Conservation (phyloP, 2,888 invertebrate species). For the Trachelus stipa region DNA sequence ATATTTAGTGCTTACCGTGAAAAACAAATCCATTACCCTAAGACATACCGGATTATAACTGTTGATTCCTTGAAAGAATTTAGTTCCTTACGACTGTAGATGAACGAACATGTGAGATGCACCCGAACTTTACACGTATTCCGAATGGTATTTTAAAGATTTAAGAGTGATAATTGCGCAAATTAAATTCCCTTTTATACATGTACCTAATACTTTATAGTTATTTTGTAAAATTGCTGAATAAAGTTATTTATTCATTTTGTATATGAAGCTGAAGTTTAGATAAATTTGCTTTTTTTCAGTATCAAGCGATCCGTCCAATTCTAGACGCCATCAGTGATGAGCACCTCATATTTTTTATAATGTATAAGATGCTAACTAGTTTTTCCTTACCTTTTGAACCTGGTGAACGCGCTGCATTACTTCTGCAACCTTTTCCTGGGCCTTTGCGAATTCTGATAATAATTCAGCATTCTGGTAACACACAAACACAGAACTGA, state of each 20-base stretch:
- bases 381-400: slow-evolving; percentile 60
- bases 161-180: slow-evolving; percentile 1
- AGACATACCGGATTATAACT: neutral
- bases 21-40: neutral
- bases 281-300: neutral
- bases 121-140: neutral
- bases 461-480: slow-evolving; percentile 54
- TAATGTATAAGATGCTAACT: slow-evolving; percentile 6
- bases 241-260: slow-evolving; percentile 54
- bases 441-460: slow-evolving; percentile 41
- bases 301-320: neutral
- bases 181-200: slow-evolving; percentile 19
- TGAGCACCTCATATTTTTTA: neutral
- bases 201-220: slow-evolving; percentile 34
- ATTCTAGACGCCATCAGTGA: neutral
- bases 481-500: slow-evolving; percentile 22
- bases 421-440: slow-evolving; percentile 45
- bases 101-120: neutral
- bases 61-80: neutral
- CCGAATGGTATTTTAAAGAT: neutral
- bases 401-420: slow-evolving; percentile 49
- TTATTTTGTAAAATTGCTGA: slow-evolving; percentile 39
- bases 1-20: neutral
- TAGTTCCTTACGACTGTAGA: neutral
- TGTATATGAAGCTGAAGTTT: neutral